Evolutionary conservation across 2,797 vertebrate species (phyloP), one percentile per base, ranked within the genome.

Genomic region (Myripristis murdjan): DNA sequence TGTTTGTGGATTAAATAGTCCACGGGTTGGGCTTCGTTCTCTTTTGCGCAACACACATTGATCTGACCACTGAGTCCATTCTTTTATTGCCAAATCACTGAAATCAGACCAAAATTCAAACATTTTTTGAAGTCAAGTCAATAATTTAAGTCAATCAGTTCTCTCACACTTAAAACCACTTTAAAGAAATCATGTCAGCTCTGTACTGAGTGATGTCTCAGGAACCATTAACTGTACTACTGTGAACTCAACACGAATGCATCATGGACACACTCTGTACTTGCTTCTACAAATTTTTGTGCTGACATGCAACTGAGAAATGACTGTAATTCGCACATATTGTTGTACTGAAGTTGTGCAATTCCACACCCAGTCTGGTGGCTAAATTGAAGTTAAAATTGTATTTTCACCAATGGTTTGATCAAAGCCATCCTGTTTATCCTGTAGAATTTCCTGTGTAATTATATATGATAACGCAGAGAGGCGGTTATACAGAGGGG

Each of bases 391-490:
- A 14, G 6, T 14, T 22, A 2, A 51, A 48, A 16, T 12, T 23
- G 2, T 8, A 47, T 7, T n/a, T 2, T 55, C 28, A 47, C 26
- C 3, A 16, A 7, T 18, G 11, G 16, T 23, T 14, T 4, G n/a
- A n/a, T 47, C 44, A 35, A 56, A 5, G 52, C 3, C 6, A 7
- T 12, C 15, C 16, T 72, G 54, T 55, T 63, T 39, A 7, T 54
- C 56, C 14, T 31, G 14, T 16, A n/a, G 24, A n/a, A 16, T 31
- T 28, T 53, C 51, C 26, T 46, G 35, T 22, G 57, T 64, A 53
- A 70, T 67, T 70, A 46, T 47, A 37, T 56, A 56, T 63, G 65
- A 28, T 33, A 46, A 69, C 79, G 43, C 53, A 55, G 63, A 77
- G 41, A 51, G 61, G 64, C 48, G 51, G 52, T 14, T 16, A 18